These are phyloP conservation scores for Peromyscus eremicus DNA, from an alignment of 2,797 vertebrate genomes.

Conservation along the genomic window DNA sequence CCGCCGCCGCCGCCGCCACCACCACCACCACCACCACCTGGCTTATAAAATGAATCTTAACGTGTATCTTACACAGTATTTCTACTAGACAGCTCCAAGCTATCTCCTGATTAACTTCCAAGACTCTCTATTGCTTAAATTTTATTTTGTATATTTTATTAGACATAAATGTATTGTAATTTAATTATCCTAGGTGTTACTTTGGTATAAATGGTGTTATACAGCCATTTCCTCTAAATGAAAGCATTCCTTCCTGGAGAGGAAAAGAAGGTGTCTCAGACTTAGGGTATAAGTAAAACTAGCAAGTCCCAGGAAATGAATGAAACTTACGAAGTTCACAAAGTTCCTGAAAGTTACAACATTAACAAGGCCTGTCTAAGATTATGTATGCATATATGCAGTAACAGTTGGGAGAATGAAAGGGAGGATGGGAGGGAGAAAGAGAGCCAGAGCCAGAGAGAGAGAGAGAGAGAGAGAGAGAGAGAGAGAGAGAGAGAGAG, in stretches of 20 bases:
- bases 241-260: background rate
- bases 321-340: background rate
- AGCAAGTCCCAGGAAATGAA: background rate
- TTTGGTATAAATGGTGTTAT: background rate
- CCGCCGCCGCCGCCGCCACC: too few relatives aligned
- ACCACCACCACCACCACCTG: too few relatives aligned
- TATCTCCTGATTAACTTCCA: background rate
- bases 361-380: background rate
- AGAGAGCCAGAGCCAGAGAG: background rate
- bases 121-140: background rate
- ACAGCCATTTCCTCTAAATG: background rate
- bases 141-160: slow-evolving; percentile 11
- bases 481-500: too few relatives aligned
- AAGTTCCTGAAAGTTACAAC: background rate
- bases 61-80: background rate
- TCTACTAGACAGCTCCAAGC: background rate
- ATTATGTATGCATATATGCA: background rate
- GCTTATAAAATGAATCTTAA: background rate
- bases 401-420: background rate
- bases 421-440: too few relatives aligned
- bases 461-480: background rate
- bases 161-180: slow-evolving; percentile 22
- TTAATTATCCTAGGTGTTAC: slow-evolving; percentile 11
- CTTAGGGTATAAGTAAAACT: background rate
- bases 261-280: background rate